Conservation (phyloP, 37 sponge, comb jelly and placozoan genomes). For the Eunapius fragilis region DNA sequence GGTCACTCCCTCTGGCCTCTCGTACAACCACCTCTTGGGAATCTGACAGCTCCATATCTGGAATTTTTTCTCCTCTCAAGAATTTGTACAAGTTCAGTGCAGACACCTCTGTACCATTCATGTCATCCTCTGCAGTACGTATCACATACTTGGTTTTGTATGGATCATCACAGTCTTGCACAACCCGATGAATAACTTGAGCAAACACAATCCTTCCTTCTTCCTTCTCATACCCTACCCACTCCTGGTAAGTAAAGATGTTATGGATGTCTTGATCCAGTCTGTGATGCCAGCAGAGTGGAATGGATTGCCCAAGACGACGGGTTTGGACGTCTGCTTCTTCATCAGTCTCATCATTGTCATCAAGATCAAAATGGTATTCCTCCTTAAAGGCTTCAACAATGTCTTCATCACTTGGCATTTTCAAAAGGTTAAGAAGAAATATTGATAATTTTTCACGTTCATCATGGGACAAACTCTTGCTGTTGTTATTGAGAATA, state of each 20-base stretch:
- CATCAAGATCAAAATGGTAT: no score
- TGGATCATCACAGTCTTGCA: neutral
- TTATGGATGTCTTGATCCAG: conserved; percentile 44
- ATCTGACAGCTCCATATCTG: neutral
- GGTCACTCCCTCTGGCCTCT: no score
- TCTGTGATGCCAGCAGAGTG: conserved; percentile 16
- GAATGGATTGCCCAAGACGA: conserved; percentile 39
- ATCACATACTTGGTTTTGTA: neutral
- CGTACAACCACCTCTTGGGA: neutral
- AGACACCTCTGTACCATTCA: neutral
- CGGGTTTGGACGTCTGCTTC: neutral
- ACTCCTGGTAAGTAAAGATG: conserved; percentile 47
- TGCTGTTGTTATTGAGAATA: no score
- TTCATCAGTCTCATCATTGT: neutral
- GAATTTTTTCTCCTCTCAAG: neutral
- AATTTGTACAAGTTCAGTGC: conserved; percentile 44
- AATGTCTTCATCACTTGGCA: neutral
- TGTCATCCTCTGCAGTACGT: conserved; percentile 2
- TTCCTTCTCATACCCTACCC: conserved; percentile 58
- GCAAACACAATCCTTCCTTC: conserved; percentile 42
- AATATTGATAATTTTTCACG: no score
- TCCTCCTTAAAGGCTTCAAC: no score
- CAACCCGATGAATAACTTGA: conserved; percentile 23
- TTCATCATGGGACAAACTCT: no score
- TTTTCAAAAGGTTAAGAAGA: neutral